Evolutionary conservation across 1,140 invertebrate species (phyloP).

Genomic region (Harpegnathos saltator): DNA sequence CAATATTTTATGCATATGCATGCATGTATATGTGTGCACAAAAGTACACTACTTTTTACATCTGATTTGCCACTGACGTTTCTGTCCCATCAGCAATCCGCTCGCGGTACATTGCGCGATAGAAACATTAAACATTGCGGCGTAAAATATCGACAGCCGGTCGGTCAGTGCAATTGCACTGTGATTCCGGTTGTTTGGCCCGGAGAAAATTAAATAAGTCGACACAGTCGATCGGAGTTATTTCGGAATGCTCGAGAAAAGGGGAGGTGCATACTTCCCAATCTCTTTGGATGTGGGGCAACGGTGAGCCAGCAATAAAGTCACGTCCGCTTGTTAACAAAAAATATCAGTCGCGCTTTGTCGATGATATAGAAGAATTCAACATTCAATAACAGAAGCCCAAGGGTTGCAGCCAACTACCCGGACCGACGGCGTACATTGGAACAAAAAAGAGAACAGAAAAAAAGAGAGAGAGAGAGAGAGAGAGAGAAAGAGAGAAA

Average conservation of each 20-base stretch:
- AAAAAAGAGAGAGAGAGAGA: too few species aligned
- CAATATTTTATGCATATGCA: background rate
- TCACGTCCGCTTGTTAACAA: slow-evolving; percentile 16
- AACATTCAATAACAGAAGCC: slow-evolving; percentile 41
- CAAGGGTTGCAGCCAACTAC: slow-evolving; percentile 16
- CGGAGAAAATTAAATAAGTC: slow-evolving; percentile 18
- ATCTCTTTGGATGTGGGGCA: background rate
- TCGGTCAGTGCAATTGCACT: background rate
- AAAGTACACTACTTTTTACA: background rate
- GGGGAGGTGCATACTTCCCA: background rate
- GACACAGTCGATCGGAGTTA: slow-evolving; percentile 25
- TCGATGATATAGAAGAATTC: slow-evolving; percentile 25
- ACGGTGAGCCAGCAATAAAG: background rate
- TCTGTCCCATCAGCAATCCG: background rate
- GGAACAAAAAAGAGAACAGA: background rate
- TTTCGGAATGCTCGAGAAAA: background rate
- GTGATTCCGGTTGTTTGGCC: background rate
- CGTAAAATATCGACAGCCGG: slow-evolving; percentile 1
- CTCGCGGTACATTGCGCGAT: background rate
- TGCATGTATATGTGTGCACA: too few species aligned
- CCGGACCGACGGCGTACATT: background rate
- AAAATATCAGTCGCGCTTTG: slow-evolving; percentile 19
- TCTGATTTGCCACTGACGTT: background rate
- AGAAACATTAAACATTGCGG: slow-evolving; percentile 23
- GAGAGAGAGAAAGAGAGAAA: too few species aligned